Evolutionary conservation across 1,140 invertebrate genomes (phyloP).

Genomic region (Scaptomyza hsui): DNA sequence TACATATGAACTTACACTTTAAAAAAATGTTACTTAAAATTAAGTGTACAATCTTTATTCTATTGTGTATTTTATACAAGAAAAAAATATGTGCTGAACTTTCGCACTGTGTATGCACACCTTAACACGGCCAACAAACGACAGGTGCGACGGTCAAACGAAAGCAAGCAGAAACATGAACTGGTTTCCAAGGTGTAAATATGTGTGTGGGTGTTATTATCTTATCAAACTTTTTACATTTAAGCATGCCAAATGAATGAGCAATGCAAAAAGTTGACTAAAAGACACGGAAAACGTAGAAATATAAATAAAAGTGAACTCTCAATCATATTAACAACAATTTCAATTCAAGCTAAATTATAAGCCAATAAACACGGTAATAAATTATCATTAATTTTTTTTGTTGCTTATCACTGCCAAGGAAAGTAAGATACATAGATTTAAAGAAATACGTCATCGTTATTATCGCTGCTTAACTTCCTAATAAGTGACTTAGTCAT

Average conservation of each 20-base stretch:
- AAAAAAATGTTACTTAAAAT: too few relatives aligned
- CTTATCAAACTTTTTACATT: slow-evolving; percentile 55
- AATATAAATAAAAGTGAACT: background rate
- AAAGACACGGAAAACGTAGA: background rate
- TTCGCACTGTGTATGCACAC: background rate
- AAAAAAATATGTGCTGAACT: background rate
- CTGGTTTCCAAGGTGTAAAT: slow-evolving; percentile 6
- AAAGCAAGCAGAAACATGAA: slow-evolving; percentile 9
- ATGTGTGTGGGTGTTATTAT: slow-evolving; percentile 29
- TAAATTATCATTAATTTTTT: background rate
- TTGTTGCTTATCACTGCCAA: too few relatives aligned
- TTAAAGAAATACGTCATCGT: background rate
- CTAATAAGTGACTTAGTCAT: background rate
- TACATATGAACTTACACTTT: background rate
- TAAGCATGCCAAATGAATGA: slow-evolving; percentile 48
- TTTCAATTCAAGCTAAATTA: background rate
- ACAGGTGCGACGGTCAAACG: slow-evolving; percentile 32
- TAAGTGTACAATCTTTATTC: too few relatives aligned
- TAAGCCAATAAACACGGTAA: background rate
- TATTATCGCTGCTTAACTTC: slow-evolving; percentile 1
- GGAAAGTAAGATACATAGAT: too few relatives aligned
- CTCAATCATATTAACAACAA: background rate
- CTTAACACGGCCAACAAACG: background rate
- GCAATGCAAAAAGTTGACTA: slow-evolving; percentile 11
- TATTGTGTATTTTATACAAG: too few relatives aligned